Evolutionary conservation across 2,888 invertebrate genomes (phyloP).

Genomic region (Brachylomia viminalis): DNA sequence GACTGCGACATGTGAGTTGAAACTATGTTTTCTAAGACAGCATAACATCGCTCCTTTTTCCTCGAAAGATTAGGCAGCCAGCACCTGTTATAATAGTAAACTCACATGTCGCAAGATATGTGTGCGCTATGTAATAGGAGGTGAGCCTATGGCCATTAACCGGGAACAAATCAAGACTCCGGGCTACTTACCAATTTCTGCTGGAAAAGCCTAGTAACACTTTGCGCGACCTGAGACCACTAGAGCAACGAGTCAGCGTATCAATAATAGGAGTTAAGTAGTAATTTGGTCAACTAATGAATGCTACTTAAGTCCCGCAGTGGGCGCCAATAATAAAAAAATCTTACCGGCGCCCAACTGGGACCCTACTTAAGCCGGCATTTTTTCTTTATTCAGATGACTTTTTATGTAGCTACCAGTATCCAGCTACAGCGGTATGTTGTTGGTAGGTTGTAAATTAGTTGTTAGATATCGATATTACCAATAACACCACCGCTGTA

Average conservation of each 20-base stretch:
- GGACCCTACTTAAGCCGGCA: background rate
- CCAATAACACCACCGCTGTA: background rate
- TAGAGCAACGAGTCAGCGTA: background rate
- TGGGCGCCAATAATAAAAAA: constrained; percentile 1
- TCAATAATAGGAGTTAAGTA: too few species aligned
- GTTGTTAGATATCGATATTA: background rate
- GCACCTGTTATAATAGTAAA: background rate
- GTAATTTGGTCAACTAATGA: background rate
- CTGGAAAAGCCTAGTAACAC: background rate
- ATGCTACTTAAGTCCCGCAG: background rate
- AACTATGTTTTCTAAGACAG: background rate
- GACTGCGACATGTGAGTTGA: background rate
- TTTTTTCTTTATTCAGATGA: background rate
- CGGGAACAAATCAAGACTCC: background rate
- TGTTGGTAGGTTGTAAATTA: background rate
- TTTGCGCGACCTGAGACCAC: background rate
- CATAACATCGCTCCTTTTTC: background rate
- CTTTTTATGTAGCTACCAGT: background rate
- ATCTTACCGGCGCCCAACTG: constrained; percentile 1
- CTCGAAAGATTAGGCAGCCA: background rate
- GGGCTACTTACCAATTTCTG: background rate
- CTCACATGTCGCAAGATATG: background rate
- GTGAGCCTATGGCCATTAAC: background rate
- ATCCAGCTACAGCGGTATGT: background rate
- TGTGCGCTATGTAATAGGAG: background rate